phyloP scores from a whole-genome alignment of 2,797 vertebrate species.

The Acipenser ruthenus region DNA sequence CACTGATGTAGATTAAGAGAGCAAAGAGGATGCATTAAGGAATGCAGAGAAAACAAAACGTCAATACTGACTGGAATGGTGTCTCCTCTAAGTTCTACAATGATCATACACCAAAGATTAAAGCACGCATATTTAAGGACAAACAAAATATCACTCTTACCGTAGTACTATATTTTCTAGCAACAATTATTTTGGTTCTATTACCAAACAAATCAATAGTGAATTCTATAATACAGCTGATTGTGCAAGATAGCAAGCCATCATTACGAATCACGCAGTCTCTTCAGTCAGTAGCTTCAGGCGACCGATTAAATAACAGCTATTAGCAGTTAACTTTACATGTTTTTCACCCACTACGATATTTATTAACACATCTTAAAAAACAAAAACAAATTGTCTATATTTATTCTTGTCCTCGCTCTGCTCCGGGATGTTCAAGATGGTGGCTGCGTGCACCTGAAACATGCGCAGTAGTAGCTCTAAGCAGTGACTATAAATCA shows the following conservation, averaged over 20 bases:
- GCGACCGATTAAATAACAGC: too few relatives aligned
- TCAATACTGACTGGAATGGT: too few relatives aligned
- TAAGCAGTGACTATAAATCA: conserved; percentile 17
- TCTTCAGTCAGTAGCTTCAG: conserved; percentile 9
- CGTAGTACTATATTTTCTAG: conserved; percentile 19
- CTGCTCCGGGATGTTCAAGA: conserved; percentile 59
- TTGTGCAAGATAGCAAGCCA: conserved; percentile 29
- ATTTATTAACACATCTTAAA: too few relatives aligned
- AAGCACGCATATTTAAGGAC: too few relatives aligned
- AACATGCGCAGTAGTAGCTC: conserved; percentile 55
- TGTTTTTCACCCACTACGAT: too few relatives aligned
- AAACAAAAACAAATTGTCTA: not conserved
- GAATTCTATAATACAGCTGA: conserved; percentile 26
- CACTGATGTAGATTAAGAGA: too few relatives aligned
- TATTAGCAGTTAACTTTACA: not conserved
- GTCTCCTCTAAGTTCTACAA: too few relatives aligned
- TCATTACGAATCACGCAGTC: conserved; percentile 33
- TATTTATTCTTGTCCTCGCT: conserved; percentile 43
- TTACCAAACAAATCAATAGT: conserved; percentile 38
- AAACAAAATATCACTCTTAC: conserved; percentile 36
- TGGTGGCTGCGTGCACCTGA: conserved; percentile 61
- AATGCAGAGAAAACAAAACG: too few relatives aligned
- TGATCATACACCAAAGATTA: too few relatives aligned
- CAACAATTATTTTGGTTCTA: conserved; percentile 18
- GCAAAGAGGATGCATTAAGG: too few relatives aligned